Evolutionary conservation across 1,140 invertebrate genomes (phyloP), one percentile per base, ranked within the genome.

Genomic region (Coenobita brevimanus): DNA sequence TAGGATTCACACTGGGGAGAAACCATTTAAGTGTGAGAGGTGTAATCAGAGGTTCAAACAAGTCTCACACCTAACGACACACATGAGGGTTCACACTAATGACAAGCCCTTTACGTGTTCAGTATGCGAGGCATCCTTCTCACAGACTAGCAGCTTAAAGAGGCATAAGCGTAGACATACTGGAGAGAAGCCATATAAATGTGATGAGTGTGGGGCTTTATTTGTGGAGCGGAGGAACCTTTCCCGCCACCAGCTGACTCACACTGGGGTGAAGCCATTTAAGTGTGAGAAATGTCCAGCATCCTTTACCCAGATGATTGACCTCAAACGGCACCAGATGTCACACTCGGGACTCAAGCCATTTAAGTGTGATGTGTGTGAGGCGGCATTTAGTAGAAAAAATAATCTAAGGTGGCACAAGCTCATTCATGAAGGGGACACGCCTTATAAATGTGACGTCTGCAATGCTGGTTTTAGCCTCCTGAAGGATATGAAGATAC

Each of bases 381-480:
- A 87, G 41, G 85, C 85, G 54, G 85, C 85, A 27, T 87, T 87
- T 21, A 87, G 85, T 64, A 60, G 85, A 15, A 87, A 87, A 36
- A 87, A 87, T 73, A 87, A 87, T 24, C 78, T 87, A n/a, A 60
- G 67, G 2, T 87, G 85, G 85, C 85, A 87, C 41, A 87, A 87
- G 71, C 24, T 87, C 27, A 87, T 76, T 3, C 85, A 87, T 27
- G 85, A 87, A 36, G 85, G 85, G 36, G 76, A 87, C 27, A 87
- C 85, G 2, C 85, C 85, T 2, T 87, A 36, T 33, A 87, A 50
- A 80, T 87, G 85, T 71, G 85, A 87, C 33, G 71, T 38, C 41
- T 87, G 85, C 60, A 87, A 87, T 81, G 85, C 78, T 43, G 85
- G 85, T 6, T 87, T 87, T 80, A 87, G 85, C 80, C 46, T 87